Base-by-base conservation (phyloP, 2,888 invertebrate genomes). In the Drosophila mimica region DNA sequence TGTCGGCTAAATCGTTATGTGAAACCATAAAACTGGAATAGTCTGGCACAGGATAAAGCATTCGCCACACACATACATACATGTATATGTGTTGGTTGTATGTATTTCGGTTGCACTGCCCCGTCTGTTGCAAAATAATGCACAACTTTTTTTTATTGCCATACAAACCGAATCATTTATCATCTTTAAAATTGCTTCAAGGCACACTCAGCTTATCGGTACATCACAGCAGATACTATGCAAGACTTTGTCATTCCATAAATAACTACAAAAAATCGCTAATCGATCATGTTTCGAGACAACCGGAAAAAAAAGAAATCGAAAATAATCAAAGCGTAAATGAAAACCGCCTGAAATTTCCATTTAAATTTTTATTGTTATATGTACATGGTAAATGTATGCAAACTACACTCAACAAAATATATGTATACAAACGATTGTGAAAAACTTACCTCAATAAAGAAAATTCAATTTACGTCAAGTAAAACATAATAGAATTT, bases 11-110 rank as follows among this genome's bases (percentile, higher is more conserved):
- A 88, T 81, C 87, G 87, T 71, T 82, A 63, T 78, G 76, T 81
- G 82, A 69, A 69, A 62, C 82, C 83, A 78, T 89, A 87, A 83
- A 83, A 87, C 59, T 74, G 78, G 88, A 82, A 83, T 84, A 81
- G 82, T 87, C 75, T 88, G 88, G 56, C 83, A 73, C 54, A 61
- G 70, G 61, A 61, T 71, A 54, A 54, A 43, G 65, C 62, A 20
- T 46, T 60, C 36, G 59, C 17, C 25, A 25, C 25, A 25, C 25
- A 25, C 25, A 25, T 25, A 25, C 25, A 25, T 25, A 25, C 25
- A 25, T 25, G 3, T 46, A 60, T 65, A 54, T 46, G 40, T 54
- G 57, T 20, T 54, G 57, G 28, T 25, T 25, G 25, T 25, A 25
- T 25, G 25, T 3, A 28, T 28, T 28, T 56, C 13, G 78, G 65